Evolutionary conservation across 2,888 invertebrate species (phyloP), one percentile per base, ranked within the genome.

Genomic region (Drosophila lacicola): DNA sequence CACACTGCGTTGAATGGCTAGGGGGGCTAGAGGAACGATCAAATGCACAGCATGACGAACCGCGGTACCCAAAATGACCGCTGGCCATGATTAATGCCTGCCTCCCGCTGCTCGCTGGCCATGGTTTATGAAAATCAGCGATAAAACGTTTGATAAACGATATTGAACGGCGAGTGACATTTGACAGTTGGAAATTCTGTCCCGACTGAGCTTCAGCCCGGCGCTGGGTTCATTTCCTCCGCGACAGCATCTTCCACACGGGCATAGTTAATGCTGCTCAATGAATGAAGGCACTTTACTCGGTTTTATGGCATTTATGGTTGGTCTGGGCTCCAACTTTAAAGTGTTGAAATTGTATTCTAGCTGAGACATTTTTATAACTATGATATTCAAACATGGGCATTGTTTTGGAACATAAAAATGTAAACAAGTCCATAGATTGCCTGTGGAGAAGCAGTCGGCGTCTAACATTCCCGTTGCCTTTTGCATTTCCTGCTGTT

Each of bases 111-210:
- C 56, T 71, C 63, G 37, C 50, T 58, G 60, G 61, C 46, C 51
- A 41, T 42, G 63, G 70, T 56, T 76, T 82, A 82, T 88, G 86
- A 86, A 86, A 75, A 85, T 78, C 74, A 62, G 66, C 68, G 70
- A 81, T 79, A 75, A 79, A 79, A 69, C 58, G 45, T 66, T 77
- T 85, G 79, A 81, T 87, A 75, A 89, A 89, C 88, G 78, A 65
- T 74, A 72, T 66, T 72, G 56, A 68, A 76, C 67, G 70, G 64
- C 67, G 57, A 75, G 66, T 67, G 60, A 69, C 85, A 71, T 85
- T 81, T 84, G 88, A 87, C 88, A 85, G 79, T 65, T 71, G 62
- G 66, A 79, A 58, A 44, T 36, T 44, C 51, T 36, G 51, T 51
- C 25, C 47, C 29, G 17, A 55, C 10, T 33, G 33, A 17, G 10